A percentile compares a stretch with the other conserved stretches of the same genome.
Conservation (phyloP, 2,113 vertebrate genomes). For the Grallaria varia region DNA sequence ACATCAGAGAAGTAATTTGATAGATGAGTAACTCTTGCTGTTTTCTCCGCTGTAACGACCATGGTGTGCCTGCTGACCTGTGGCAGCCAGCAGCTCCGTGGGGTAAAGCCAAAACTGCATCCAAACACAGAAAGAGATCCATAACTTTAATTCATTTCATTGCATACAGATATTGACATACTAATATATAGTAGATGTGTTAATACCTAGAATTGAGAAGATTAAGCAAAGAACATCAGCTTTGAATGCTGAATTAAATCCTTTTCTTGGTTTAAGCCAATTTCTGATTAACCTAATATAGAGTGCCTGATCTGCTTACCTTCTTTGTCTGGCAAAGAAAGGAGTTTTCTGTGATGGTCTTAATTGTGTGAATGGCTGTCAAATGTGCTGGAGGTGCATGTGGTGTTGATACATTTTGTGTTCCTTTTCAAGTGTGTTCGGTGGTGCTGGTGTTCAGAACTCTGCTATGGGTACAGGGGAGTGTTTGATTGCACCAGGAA, state of each 20-base stretch:
- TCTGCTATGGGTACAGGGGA: not conserved
- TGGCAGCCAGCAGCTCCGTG: not conserved
- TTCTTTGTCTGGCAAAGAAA: not conserved
- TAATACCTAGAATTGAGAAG: not conserved
- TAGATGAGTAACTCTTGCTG: not conserved
- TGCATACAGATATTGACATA: not conserved
- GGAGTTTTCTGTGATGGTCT: not conserved
- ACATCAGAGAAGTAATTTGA: not conserved
- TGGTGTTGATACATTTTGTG: not conserved
- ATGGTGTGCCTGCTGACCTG: not conserved
- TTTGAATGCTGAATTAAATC: not conserved
- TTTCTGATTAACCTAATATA: not conserved
- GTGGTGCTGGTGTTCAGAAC: not conserved
- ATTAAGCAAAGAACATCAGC: not conserved
- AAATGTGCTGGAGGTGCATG: not conserved
- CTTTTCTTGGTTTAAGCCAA: not conserved
- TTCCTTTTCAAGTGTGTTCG: not conserved
- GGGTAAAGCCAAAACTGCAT: not conserved
- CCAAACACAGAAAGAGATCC: not conserved
- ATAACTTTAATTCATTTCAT: not conserved
- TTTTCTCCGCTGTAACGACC: not conserved
- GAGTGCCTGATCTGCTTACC: not conserved
- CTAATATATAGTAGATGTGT: not conserved
- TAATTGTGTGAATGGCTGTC: not conserved
- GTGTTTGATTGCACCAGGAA: accelerated